Evolutionary conservation across 2,888 invertebrate species (phyloP), one percentile per base, ranked within the genome.

Genomic region (Gnatocerus cornutus): DNA sequence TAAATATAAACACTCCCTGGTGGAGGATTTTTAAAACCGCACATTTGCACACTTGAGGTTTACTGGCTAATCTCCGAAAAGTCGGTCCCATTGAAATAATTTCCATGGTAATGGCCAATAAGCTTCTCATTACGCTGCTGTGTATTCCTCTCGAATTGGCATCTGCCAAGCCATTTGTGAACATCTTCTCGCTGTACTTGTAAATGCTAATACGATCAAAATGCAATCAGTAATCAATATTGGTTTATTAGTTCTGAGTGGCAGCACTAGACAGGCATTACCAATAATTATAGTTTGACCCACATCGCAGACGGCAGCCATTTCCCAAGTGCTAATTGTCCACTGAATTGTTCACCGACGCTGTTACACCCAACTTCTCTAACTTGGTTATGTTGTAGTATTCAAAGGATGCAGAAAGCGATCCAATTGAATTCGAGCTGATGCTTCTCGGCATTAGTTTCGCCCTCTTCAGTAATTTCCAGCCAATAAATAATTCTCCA

Each of bases 301-400:
- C 62, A 72, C 64, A 74, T 73, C 71, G 6, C 71, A 71, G 45
- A 68, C 68, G 58, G 55, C 71, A 68, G 73, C 64, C 72, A 74
- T 76, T 76, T 73, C 69, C 73, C 74, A 73, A 76, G 71, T 74
- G 74, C 74, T 74, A 76, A 76, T 75, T 76, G 75, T 75, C 72
- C 74, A 68, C 61, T 65, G 71, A 72, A 75, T 76, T 74, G 75
- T 75, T 73, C 71, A 29, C 68, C 29, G 55, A 53, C 55, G 64
- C 71, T 75, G 70, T 65, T 73, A 70, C 70, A 71, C 68, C 64
- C 67, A 74, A 76, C 74, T 76, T 69, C 55, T 33, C 52, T 76
- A 76, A 76, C 72, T 76, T 62, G 65, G 72, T 76, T 76, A 75
- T 71, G 68, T 65, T 39, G 33, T 71, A 73, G 66, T 70, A 72